Base-by-base conservation (phyloP, 2,113 vertebrate genomes). In the Phalacrocorax pelagicus region DNA sequence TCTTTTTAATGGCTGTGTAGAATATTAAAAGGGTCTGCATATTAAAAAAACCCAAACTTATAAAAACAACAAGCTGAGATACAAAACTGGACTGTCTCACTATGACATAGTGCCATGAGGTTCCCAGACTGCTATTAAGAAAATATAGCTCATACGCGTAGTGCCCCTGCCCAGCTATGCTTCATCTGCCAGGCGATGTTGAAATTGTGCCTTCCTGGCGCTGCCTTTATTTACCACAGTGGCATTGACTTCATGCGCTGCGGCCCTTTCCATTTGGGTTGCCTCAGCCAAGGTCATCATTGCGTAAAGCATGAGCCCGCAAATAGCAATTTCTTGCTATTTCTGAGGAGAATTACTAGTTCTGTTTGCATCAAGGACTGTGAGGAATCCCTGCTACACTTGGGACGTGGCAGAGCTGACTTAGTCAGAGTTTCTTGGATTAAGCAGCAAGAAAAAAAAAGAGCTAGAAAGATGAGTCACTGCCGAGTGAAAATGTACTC, bases 351-450 rank as follows among this genome's bases (percentile, higher is more conserved):
- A 97, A 95, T 97, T 94, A 94, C 94, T 94, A 90, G 94, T 96
- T 98, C 95, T 97, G 94, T 94, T 97, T 97, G 96, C 90, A 97
- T 97, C 84, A 70, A 91, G 96, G 91, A 15, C 90, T 83, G 93
- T 91, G 91, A 91, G 95, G 96, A 93, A 97, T 95, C 94, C 94
- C 91, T 95, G 97, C 94, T 95, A 97, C 97, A 97, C 94, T 94
- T 92, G 96, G 94, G 97, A 98, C 93, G 95, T 98, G 97, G 97
- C 97, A 97, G 97, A 94, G 95, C 95, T 94, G 95, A 96, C 97
- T 98, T 98, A 97, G 87, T 98, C 98, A 97, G 89, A 97, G 79
- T 98, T 98, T 95, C 96, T 98, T 98, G 95, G 97, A 92, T 93
- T 92, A 83, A 92, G 90, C 88, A 96, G 82, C 55, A 65, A 91